A percentile compares a stretch with the other conserved stretches of the same genome.
Conservation (phyloP, 2,888 invertebrate genomes). For the Caenorhabditis plicata region DNA sequence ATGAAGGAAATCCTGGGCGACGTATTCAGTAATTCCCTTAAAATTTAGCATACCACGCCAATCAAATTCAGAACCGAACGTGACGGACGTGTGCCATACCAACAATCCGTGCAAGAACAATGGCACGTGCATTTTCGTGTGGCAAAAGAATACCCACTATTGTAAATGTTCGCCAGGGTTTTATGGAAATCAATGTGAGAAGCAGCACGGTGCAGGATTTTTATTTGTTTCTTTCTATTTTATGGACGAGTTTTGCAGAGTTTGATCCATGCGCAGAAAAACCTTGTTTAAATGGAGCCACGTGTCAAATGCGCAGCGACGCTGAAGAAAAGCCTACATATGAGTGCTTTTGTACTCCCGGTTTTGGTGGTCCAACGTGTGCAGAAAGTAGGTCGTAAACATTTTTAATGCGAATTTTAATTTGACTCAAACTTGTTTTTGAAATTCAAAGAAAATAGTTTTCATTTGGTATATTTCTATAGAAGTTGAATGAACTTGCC, state of each 20-base stretch:
- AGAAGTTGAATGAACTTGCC: no score
- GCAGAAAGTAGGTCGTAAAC: constrained; percentile 47
- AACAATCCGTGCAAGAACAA: constrained; percentile 60
- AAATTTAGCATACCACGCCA: not conserved
- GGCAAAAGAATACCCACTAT: constrained; percentile 50
- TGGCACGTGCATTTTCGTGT: constrained; percentile 57
- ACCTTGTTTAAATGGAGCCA: constrained; percentile 61
- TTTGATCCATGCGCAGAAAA: constrained; percentile 53
- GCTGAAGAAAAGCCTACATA: constrained; percentile 36
- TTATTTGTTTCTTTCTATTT: not conserved
- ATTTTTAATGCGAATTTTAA: not conserved
- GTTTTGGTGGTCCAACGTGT: constrained; percentile 58
- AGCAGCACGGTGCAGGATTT: constrained; percentile 42
- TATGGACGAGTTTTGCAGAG: constrained; percentile 26
- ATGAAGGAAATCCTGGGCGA: constrained; percentile 47
- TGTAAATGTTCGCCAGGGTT: constrained; percentile 58
- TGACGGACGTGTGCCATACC: constrained; percentile 46
- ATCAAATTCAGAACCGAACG: constrained; percentile 39
- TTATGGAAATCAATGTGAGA: constrained; percentile 56
- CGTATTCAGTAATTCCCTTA: constrained; percentile 34
- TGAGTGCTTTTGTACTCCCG: constrained; percentile 60
- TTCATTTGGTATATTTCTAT: no score
- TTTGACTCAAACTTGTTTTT: no score
- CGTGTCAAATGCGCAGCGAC: constrained; percentile 47
- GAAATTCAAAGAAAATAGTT: no score